Evolutionary conservation across 1,140 invertebrate species (phyloP).

Genomic region (Drosophila oshimai): DNA sequence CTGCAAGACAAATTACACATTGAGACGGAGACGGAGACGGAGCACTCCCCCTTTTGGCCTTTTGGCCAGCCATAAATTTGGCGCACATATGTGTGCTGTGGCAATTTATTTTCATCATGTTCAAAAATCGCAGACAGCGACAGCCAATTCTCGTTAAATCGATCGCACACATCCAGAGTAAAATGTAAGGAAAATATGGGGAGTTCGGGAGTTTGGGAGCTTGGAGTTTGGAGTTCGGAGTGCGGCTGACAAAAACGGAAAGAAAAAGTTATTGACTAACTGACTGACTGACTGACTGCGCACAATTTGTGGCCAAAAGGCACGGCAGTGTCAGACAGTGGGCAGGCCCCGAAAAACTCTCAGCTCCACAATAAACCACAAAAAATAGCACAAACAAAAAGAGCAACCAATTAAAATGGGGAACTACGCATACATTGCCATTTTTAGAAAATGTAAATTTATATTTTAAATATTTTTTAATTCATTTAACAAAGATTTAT

Average conservation of each 20-base stretch:
- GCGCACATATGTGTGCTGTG: constrained; percentile 67
- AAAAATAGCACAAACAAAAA: not conserved
- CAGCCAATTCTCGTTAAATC: constrained; percentile 66
- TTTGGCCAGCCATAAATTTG: constrained; percentile 53
- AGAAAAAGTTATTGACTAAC: constrained; percentile 30
- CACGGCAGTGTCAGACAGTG: constrained; percentile 20
- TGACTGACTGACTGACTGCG: constrained; percentile 24
- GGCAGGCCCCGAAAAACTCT: constrained; percentile 12
- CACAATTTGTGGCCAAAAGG: constrained; percentile 52
- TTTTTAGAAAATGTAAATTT: not conserved
- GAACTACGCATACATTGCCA: not conserved
- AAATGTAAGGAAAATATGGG: not conserved
- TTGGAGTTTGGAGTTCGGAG: too few relatives aligned
- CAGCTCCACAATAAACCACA: not conserved
- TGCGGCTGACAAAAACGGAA: constrained; percentile 35
- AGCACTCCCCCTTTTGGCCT: constrained; percentile 8
- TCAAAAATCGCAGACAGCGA: constrained; percentile 57
- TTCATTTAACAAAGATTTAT: too few relatives aligned
- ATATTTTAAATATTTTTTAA: too few relatives aligned
- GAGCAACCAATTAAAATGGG: not conserved
- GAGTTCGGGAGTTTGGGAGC: not conserved
- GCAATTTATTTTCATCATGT: constrained; percentile 76
- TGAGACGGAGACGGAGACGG: not conserved
- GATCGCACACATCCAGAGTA: constrained; percentile 36
- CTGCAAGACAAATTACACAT: constrained; percentile 61